Conservation (phyloP, 2,888 invertebrate species). For the Coelopa pilipes region DNA sequence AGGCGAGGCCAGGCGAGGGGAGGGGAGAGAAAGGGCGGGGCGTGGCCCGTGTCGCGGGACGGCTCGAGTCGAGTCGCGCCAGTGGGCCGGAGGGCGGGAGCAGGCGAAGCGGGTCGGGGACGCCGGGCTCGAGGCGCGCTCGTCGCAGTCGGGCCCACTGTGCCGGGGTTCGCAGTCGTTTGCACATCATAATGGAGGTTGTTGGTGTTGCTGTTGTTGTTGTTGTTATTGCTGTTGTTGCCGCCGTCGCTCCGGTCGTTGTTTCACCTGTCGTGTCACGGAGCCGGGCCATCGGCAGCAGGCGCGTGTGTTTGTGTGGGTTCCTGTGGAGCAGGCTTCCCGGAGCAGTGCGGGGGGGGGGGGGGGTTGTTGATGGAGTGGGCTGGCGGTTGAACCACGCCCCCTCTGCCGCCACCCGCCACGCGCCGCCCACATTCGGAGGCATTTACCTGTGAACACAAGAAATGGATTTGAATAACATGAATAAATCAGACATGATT, state of each 20-base stretch:
- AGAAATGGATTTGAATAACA: conserved; percentile 51
- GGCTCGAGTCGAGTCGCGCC: too few relatives aligned
- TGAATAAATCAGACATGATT: conserved; percentile 46
- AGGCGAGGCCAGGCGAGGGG: too few relatives aligned
- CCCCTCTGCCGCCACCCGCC: too few relatives aligned
- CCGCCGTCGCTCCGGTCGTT: neutral
- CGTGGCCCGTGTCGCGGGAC: too few relatives aligned
- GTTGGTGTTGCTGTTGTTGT: conserved; percentile 21
- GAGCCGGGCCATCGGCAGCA: conserved; percentile 19
- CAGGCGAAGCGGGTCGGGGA: neutral
- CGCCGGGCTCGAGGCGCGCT: too few relatives aligned
- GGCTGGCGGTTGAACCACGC: too few relatives aligned
- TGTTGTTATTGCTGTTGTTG: conserved; percentile 4
- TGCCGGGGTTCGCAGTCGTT: conserved; percentile 21
- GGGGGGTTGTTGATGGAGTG: neutral
- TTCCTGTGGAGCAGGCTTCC: neutral
- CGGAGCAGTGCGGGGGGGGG: neutral
- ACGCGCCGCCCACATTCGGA: conserved; percentile 18
- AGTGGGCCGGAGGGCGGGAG: neutral
- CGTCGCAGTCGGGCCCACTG: conserved; percentile 1
- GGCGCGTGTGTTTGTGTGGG: conserved; percentile 1
- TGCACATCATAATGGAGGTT: conserved; percentile 35
- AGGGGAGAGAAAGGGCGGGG: too few relatives aligned
- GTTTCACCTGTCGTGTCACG: conserved; percentile 17
- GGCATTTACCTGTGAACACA: conserved; percentile 41